Evolutionary conservation across 2,113 vertebrate species (phyloP), one percentile per base, ranked within the genome.

Genomic region (Cyanistes caeruleus): DNA sequence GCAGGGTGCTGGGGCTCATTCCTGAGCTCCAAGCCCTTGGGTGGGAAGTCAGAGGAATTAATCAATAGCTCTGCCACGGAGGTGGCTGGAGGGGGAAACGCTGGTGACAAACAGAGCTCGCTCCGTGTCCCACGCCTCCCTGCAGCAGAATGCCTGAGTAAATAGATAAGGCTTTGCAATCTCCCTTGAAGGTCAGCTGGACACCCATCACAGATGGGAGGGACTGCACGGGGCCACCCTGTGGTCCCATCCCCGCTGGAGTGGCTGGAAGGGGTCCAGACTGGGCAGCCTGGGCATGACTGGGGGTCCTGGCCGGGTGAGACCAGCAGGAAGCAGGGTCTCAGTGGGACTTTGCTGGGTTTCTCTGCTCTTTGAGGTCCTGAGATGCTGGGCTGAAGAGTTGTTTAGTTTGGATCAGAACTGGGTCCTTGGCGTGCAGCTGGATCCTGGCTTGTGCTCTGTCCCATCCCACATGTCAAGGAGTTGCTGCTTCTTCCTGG

Each of bases 141-240:
- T 68, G 46, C 82, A 95, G 93, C 96, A 84, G 84, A 90, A 55
- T 58, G 94, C 81, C 90, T 97, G 94, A 92, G 95, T 53, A 86
- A 94, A 96, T 75, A 97, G 95, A 96, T 94, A 93, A 95, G 93
- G 75, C 79, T 84, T 37, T 74, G 89, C 93, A 97, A 56, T 89
- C 92, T 93, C 68, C 75, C 93, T 80, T 93, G 96, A 95, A 97
- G 97, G 97, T 97, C 97, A 93, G 64, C 84, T 20, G 12, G 64
- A 48, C 27, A 8, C 64, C 52, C 39, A 28, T 14, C n/a, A 2
- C 5, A 15, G 37, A 19, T 1, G 4, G 87, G 52, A 76, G 59
- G 64, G 69, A 25, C 55, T 10, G 72, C 41, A 10, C 2, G 2
- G 30, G 49, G 79, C 15, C 2, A 0, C 21, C 7, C 76, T 1